Conservation (phyloP, 2,888 invertebrate species). For the Caenorhabditis zanzibari region DNA sequence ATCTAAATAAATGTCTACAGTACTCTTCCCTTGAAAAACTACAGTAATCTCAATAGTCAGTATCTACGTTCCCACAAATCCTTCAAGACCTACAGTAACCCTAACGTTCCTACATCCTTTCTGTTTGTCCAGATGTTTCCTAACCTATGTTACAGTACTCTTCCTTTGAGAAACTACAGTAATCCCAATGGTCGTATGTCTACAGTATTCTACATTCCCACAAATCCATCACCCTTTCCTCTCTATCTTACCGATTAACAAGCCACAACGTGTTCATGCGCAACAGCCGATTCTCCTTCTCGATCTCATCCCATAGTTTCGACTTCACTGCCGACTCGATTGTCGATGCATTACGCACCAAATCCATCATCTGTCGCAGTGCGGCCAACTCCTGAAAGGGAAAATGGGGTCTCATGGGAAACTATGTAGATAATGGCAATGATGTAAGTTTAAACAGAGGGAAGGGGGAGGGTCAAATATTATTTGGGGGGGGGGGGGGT, state of each 20-base stretch:
- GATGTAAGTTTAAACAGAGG: neutral
- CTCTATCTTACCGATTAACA: conserved; percentile 53
- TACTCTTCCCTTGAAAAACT: no score
- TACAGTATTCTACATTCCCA: neutral
- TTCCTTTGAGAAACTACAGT: no score
- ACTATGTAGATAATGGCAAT: neutral
- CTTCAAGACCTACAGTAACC: no score
- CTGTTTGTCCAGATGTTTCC: no score
- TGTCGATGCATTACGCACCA: conserved; percentile 40
- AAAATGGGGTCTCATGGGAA: conserved; percentile 13
- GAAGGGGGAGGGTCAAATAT: neutral
- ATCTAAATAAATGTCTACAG: no score
- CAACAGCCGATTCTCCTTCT: conserved; percentile 48
- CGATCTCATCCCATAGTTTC: conserved; percentile 58
- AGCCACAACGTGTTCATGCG: conserved; percentile 54
- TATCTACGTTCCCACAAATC: no score
- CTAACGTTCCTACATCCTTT: no score
- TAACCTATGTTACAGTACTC: no score
- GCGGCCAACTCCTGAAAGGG: conserved; percentile 61
- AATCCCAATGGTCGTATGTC: no score
- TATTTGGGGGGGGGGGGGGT: no score
- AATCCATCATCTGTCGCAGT: conserved; percentile 59
- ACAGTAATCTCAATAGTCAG: no score
- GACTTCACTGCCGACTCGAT: conserved; percentile 50
- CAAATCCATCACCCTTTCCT: neutral